Evolutionary conservation across 2,888 invertebrate genomes (phyloP).

Genomic region (Laspeyria flexula): DNA sequence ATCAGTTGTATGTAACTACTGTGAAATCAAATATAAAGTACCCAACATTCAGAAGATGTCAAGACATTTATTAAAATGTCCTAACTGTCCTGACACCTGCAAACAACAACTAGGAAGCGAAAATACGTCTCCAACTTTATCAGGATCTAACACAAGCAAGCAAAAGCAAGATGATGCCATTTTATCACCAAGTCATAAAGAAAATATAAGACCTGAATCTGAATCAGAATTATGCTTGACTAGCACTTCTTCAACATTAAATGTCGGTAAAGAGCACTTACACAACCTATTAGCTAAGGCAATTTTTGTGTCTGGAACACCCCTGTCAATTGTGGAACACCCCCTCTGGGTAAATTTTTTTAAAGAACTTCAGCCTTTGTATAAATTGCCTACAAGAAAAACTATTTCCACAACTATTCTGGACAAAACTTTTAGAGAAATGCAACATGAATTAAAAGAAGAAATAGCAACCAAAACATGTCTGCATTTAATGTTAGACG

Average conservation of each 20-base stretch:
- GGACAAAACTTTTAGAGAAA: conserved; percentile 16
- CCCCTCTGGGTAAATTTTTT: conserved; percentile 20
- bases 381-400: conserved; percentile 18
- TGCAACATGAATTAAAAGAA: conserved; percentile 15
- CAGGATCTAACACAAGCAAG: too few relatives aligned
- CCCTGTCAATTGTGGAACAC: conserved; percentile 23
- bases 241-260: not conserved
- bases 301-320: conserved; percentile 12
- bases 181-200: too few relatives aligned
- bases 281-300: not conserved
- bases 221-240: not conserved
- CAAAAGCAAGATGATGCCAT: not conserved
- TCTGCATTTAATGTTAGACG: conserved; percentile 16
- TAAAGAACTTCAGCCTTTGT: conserved; percentile 10
- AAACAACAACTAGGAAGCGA: not conserved
- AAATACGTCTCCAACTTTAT: not conserved
- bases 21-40: not conserved
- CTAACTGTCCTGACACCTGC: not conserved
- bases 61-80: not conserved
- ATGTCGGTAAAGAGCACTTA: too few relatives aligned
- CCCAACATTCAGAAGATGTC: not conserved
- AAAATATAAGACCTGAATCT: too few relatives aligned
- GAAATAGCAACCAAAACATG: conserved; percentile 13
- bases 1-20: not conserved
- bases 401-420: conserved; percentile 14